A percentile compares a stretch with the other conserved stretches of the same genome.
phyloP scores from a whole-genome alignment of 2,888 invertebrate species.

The Amphimallon solstitiale region DNA sequence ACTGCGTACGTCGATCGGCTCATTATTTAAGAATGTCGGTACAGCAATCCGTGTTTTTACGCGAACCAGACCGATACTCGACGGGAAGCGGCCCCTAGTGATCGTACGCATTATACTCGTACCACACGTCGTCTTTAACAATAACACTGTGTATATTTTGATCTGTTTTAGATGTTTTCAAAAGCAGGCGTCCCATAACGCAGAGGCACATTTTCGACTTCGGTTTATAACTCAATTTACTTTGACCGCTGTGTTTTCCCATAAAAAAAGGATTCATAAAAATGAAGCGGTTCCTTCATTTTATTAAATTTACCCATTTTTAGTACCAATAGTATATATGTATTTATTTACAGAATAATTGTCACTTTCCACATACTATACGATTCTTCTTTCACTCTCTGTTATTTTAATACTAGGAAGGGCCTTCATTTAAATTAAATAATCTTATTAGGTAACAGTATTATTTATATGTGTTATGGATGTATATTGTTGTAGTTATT shows the following conservation, averaged over 20 bases:
- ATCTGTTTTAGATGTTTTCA: conserved; percentile 35
- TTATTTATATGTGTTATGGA: too few relatives aligned
- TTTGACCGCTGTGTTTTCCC: conserved; percentile 31
- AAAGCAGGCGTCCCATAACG: conserved; percentile 33
- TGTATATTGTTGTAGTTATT: too few relatives aligned
- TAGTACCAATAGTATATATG: too few relatives aligned
- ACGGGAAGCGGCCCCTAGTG: conserved; percentile 30
- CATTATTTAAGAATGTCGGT: conserved; percentile 15
- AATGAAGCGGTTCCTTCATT: too few relatives aligned
- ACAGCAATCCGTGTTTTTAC: conserved; percentile 18
- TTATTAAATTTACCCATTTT: too few relatives aligned
- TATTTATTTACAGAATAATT: too few relatives aligned
- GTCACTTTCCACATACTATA: too few relatives aligned
- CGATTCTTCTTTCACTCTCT: too few relatives aligned
- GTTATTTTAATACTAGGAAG: too few relatives aligned
- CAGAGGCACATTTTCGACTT: conserved; percentile 35
- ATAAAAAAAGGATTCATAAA: conserved; percentile 2
- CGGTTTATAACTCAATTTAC: conserved; percentile 42
- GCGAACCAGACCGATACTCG: conserved; percentile 15
- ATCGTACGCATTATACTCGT: conserved; percentile 16
- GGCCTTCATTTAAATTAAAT: too few relatives aligned
- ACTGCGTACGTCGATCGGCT: background rate
- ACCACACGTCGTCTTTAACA: conserved; percentile 32
- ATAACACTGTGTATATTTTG: conserved; percentile 37
- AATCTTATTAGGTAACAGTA: too few relatives aligned